Evolutionary conservation across 2,113 vertebrate genomes (phyloP).

Genomic region (Axis porcinus): DNA sequence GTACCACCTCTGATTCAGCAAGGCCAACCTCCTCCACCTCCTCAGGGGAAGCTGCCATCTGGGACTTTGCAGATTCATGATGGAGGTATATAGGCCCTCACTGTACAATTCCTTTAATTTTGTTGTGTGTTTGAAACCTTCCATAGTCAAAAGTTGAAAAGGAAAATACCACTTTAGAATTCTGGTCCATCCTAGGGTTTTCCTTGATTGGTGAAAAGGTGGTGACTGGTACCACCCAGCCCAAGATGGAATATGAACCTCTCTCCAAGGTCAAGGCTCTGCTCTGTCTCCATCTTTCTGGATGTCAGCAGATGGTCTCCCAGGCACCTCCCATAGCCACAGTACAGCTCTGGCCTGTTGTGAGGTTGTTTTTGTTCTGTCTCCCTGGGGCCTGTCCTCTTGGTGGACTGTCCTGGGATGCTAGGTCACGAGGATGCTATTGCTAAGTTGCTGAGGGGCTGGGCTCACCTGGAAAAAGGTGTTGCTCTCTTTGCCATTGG

Average conservation of each 20-base stretch:
- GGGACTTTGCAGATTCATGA: not conserved
- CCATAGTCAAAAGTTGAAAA: not conserved
- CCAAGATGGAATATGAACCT: not conserved
- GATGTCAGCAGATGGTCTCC: not conserved
- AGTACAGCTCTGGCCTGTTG: not conserved
- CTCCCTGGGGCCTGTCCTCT: not conserved
- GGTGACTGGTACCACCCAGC: not conserved
- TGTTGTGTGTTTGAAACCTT: not conserved
- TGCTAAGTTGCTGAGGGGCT: not conserved
- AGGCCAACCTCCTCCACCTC: not conserved
- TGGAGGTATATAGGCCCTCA: not conserved
- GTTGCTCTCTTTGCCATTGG: slow-evolving; percentile 95
- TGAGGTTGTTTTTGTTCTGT: not conserved
- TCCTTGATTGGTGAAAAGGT: not conserved
- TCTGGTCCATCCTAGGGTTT: not conserved
- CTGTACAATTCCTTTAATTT: not conserved
- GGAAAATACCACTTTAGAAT: not conserved
- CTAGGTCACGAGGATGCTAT: not conserved
- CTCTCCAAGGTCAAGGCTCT: not conserved
- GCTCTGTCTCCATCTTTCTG: not conserved
- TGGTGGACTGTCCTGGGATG: not conserved
- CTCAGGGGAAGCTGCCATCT: not conserved
- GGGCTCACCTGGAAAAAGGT: slow-evolving; percentile 92
- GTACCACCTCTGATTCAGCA: not conserved
- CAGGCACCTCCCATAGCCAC: not conserved